These are phyloP conservation scores for Parambassis ranga DNA, from an alignment of 2,797 vertebrate genomes.

Conservation along the genomic window DNA sequence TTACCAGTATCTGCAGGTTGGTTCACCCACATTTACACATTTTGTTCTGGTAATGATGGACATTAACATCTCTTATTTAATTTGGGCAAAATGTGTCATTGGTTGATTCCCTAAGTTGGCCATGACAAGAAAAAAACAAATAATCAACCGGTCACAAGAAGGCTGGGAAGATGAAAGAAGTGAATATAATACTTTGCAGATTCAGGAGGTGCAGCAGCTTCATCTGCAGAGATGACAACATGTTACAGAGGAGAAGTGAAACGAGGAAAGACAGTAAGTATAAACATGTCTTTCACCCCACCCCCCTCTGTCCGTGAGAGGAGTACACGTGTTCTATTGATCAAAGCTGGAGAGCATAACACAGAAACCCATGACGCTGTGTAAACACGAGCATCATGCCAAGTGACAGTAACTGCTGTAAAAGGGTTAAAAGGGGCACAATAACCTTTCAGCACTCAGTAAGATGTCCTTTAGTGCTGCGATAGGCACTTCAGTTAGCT, in stretches of 20 bases:
- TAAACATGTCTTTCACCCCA: slow-evolving; percentile 19
- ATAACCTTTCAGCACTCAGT: slow-evolving; percentile 23
- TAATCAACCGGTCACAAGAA: not conserved
- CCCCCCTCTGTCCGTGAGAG: not conserved
- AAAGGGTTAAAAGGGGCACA: slow-evolving; percentile 7
- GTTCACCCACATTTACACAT: no score
- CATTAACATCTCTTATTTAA: no score
- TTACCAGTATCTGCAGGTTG: no score
- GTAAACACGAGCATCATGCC: slow-evolving; percentile 14
- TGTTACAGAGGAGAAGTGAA: slow-evolving; percentile 1
- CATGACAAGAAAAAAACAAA: no score
- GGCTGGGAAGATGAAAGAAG: not conserved
- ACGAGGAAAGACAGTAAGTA: slow-evolving; percentile 4
- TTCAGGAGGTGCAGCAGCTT: not conserved
- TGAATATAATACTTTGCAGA: not conserved
- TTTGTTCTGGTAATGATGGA: no score
- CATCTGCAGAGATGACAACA: slow-evolving; percentile 10
- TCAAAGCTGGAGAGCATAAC: slow-evolving; percentile 16
- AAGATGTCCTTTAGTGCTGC: not conserved
- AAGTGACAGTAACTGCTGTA: slow-evolving; percentile 20
- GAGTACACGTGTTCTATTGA: slow-evolving; percentile 45
- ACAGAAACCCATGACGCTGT: slow-evolving; percentile 5
- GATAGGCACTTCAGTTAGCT: slow-evolving; percentile 11
- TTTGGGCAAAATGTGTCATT: no score
- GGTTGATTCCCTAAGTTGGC: no score